These are phyloP conservation scores for Eumerus sabulonum DNA, from an alignment of 2,888 invertebrate genomes.

Conservation along the genomic window DNA sequence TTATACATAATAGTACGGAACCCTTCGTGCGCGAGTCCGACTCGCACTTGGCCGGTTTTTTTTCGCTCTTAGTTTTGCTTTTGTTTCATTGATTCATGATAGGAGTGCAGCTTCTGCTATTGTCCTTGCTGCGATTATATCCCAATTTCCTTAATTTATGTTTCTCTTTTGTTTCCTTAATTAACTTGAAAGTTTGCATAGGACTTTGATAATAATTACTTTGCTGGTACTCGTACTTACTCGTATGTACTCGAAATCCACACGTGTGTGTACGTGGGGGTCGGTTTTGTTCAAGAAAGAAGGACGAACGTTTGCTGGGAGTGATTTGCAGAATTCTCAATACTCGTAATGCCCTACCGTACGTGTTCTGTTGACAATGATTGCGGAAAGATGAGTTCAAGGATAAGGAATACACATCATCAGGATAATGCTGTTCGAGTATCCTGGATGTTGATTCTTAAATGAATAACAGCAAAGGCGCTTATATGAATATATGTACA, in stretches of 20 bases:
- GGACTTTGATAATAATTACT: conserved; percentile 51
- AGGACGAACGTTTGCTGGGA: background rate
- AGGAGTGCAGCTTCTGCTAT: background rate
- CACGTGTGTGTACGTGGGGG: background rate
- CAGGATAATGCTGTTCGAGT: background rate
- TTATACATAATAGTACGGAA: too few relatives aligned
- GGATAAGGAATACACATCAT: background rate
- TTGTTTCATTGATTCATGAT: conserved; percentile 51
- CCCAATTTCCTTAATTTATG: conserved; percentile 11
- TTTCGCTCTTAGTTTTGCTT: conserved; percentile 31
- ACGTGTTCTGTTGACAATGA: conserved; percentile 30
- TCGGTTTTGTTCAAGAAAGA: conserved; percentile 4
- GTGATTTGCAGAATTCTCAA: background rate
- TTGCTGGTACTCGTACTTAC: background rate
- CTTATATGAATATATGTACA: conserved; percentile 16
- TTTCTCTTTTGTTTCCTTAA: conserved; percentile 27
- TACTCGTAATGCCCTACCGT: background rate
- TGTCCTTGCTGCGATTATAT: background rate
- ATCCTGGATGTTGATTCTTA: conserved; percentile 21
- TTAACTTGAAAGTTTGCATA: conserved; percentile 41
- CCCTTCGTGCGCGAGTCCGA: too few relatives aligned
- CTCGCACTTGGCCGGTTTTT: too few relatives aligned
- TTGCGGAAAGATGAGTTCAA: conserved; percentile 11
- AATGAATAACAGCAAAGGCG: conserved; percentile 29
- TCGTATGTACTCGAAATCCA: too few relatives aligned